phyloP scores from a whole-genome alignment of 2,113 vertebrate species.

The Alexandromys fortis region DNA sequence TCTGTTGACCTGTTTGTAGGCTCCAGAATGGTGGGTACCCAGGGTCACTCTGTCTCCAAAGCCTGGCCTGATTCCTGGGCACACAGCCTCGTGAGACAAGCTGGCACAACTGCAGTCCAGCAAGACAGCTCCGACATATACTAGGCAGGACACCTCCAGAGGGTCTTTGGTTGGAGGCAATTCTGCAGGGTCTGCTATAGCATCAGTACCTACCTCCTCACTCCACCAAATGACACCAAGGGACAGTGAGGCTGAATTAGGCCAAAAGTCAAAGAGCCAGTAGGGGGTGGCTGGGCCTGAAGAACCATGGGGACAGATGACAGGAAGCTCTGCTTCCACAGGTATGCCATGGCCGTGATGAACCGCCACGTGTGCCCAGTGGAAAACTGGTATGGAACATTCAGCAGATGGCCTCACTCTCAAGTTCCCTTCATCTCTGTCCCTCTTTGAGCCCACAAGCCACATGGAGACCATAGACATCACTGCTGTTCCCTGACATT shows the following conservation, averaged over 20 bases:
- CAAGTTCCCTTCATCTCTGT: constrained; percentile 70
- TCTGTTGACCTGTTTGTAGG: constrained; percentile 49
- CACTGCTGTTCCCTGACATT: constrained; percentile 48
- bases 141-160: background rate
- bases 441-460: constrained; percentile 56
- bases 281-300: background rate
- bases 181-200: background rate
- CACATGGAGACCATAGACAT: constrained; percentile 49
- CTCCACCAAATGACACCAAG: background rate
- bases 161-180: background rate
- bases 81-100: constrained; percentile 51
- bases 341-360: constrained; percentile 97
- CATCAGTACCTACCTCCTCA: background rate
- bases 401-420: constrained; percentile 60
- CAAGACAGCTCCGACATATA: background rate
- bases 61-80: constrained; percentile 61
- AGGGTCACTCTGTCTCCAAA: constrained; percentile 47
- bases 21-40: constrained; percentile 46
- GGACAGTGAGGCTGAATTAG: background rate
- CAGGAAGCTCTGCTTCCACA: constrained; percentile 69
- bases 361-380: constrained; percentile 96
- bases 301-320: background rate
- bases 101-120: constrained; percentile 47
- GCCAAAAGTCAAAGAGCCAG: background rate
- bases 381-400: constrained; percentile 92